Base-by-base conservation (phyloP, 2,113 vertebrate species). In the Paramisgurnus dabryanus region DNA sequence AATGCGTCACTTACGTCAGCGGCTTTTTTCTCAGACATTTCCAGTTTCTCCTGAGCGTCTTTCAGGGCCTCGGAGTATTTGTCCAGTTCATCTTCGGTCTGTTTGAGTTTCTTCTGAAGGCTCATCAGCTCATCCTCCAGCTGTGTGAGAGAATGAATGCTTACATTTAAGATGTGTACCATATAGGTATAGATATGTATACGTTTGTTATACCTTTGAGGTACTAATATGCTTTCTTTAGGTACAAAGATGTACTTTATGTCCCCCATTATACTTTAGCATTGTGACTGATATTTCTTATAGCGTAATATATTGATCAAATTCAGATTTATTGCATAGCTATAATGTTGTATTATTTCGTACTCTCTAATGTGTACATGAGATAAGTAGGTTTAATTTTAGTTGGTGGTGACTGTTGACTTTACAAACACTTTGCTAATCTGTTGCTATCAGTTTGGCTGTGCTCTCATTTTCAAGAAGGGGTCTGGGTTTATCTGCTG, bases 1-100 rank as follows among this genome's bases (percentile, higher is more conserved):
- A 47, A 34, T 17, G 18, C 55, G 77, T 49, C 7, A 95, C 97
- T 41, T 91, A 99, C 96, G 1, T 98, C 95, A 58, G 96, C 93
- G 17, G 96, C 95, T 70, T 91, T 96, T 90, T 93, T 96, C 86
- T 99, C 96, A 0, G 95, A 93, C 83, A 94, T 92, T 84, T 97
- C 95, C 84, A 98, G 93, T 90, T 96, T 97, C 83, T 97, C 97
- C 88, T 96, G 96, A 61, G 95, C 95, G 0, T 95, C 95, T 85
- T 95, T 96, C 71, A 98, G 92, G 82, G 93, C 92, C 86, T 96
- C 95, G 0, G 96, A 96, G 86, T 95, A 94, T 86, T 95, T 95
- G 87, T 94, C 93, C 88, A 93, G 86, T 86, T 94, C 93, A 55
- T 94, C 93, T 50, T 94, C 93, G 0, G 95, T 95, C 88, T 93